Evolutionary conservation across 2,888 invertebrate species (phyloP).

Genomic region (Tenthredo mesomela): DNA sequence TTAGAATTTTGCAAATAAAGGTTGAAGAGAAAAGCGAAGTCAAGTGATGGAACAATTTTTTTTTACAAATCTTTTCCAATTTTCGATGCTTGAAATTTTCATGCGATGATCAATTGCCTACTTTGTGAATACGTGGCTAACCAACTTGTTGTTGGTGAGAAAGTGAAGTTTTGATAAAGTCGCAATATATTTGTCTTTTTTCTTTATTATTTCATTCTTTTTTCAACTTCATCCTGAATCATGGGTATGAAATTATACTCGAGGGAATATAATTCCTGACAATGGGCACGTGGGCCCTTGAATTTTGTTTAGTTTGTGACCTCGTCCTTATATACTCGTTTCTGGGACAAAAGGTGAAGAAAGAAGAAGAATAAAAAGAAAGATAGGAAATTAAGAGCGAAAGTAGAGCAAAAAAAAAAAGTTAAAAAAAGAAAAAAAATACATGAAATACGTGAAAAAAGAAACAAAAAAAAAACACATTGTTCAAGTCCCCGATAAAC

Average conservation of each 20-base stretch:
- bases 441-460: neutral
- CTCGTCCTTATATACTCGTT: neutral
- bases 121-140: too few relatives aligned
- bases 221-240: neutral
- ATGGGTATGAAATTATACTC: neutral
- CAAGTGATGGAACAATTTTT: too few relatives aligned
- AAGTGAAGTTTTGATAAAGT: neutral
- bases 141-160: neutral
- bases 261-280: constrained; percentile 13
- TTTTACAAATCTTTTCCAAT: too few relatives aligned
- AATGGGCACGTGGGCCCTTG: neutral
- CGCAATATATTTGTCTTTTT: neutral
- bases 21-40: too few relatives aligned
- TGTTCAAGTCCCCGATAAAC: constrained; percentile 68
- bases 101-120: neutral
- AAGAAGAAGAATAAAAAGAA: neutral
- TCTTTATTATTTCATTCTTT: neutral
- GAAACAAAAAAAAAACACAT: constrained; percentile 47
- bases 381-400: neutral
- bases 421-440: neutral
- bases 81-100: too few relatives aligned
- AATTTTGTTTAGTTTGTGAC: neutral
- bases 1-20: neutral
- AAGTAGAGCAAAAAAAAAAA: neutral
- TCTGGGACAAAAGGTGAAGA: neutral